Evolutionary conservation across 2,888 invertebrate species (phyloP).

Genomic region (Lochmaea crataegi): DNA sequence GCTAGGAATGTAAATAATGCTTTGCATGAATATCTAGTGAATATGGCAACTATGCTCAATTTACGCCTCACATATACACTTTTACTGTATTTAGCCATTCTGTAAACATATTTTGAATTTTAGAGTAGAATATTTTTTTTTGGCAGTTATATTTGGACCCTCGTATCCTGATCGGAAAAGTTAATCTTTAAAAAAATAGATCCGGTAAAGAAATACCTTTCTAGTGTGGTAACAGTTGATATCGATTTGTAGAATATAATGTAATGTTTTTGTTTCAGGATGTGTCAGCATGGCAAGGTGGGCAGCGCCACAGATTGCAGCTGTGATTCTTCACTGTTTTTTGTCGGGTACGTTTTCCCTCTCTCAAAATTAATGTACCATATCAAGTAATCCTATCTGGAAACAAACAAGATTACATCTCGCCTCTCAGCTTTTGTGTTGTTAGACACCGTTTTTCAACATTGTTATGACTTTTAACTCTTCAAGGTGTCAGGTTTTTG

Average conservation of each 20-base stretch:
- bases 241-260: conserved; percentile 39
- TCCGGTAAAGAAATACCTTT: conserved; percentile 25
- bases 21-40: too few relatives aligned
- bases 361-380: conserved; percentile 59
- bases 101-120: too few relatives aligned
- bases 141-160: not conserved
- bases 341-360: conserved; percentile 58
- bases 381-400: conserved; percentile 53
- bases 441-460: conserved; percentile 13
- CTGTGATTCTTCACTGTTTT: conserved; percentile 62
- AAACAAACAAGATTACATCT: conserved; percentile 40
- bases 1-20: too few relatives aligned
- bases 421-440: conserved; percentile 24
- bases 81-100: too few relatives aligned
- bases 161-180: conserved; percentile 16
- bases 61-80: too few relatives aligned
- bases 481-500: conserved; percentile 12
- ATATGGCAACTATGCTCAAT: too few relatives aligned
- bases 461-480: conserved; percentile 15
- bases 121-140: too few relatives aligned
- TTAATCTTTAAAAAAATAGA: conserved; percentile 22
- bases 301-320: conserved; percentile 61
- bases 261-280: conserved; percentile 60
- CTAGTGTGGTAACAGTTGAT: conserved; percentile 33
- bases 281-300: conserved; percentile 62